Base-by-base conservation (phyloP, 2,888 invertebrate genomes). In the Latrodectus elegans region DNA sequence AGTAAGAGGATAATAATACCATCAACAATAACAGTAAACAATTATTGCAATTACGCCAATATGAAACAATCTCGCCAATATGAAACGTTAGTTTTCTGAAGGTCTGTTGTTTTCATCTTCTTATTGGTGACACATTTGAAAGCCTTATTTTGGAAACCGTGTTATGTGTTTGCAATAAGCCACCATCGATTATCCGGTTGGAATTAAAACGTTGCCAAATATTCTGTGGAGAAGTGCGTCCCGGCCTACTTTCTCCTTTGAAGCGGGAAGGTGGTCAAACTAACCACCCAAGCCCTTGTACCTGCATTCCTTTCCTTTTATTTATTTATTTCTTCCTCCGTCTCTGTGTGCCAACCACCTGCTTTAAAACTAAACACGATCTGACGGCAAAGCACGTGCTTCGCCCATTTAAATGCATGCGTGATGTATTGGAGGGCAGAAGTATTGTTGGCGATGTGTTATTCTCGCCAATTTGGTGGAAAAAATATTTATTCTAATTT, bases 211-310 rank as follows among this genome's bases (percentile, higher is more conserved):
- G 67, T 81, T 67, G 81, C 73, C 64, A 73, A 81, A 81, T 67
- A 67, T 74, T 53, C 55, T 77, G 72, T 78, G 52, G 67, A 72
- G 64, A 60, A 60, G 60, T 12, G 60, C 60, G 77, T 64, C 71
- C 64, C 77, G 84, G 17, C 84, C 84, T 84, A 84, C 84, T 84
- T 84, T 84, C 65, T 14, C 55, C 55, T 22, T 73, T 65, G 12
- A 26, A 68, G 12, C 81, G 73, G 2, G 52, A 81, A 81, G 81
- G 81, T 75, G 75, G 70, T 55, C 60, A 75, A 82, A 82, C 68
- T 49, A 51, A 75, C 51, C 60, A 64, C 52, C 26, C 14, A 67
- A 82, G 75, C 82, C 82, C 82, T 82, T 82, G 82, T 82, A 75
- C 82, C 75, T 82, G 82, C 82, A 82, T 82, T 74, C 81, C 73